Percentiles rank a stretch among this genome's conserved stretches.
Evolutionary conservation across 2,888 invertebrate species (phyloP).

Genomic region (Keiferia lycopersicella): DNA sequence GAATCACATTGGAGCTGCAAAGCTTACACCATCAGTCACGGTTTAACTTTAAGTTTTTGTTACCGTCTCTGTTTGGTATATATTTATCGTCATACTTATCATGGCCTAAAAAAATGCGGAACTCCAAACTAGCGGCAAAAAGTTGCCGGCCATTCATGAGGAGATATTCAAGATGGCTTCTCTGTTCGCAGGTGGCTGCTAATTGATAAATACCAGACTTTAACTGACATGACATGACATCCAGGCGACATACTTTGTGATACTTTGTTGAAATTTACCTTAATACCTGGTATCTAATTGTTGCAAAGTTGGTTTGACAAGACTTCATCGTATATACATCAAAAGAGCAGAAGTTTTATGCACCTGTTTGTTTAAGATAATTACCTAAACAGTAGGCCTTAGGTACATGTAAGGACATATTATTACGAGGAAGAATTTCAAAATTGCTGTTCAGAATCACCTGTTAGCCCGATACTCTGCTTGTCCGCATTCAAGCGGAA

Average conservation of each 20-base stretch:
- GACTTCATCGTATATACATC: too few species aligned
- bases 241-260: slow-evolving; percentile 11
- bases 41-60: too few species aligned
- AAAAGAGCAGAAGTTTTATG: too few species aligned
- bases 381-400: too few species aligned
- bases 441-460: background rate
- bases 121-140: slow-evolving; percentile 5
- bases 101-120: slow-evolving; percentile 3
- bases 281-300: background rate
- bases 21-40: too few species aligned
- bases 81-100: background rate
- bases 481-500: slow-evolving; percentile 6
- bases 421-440: too few species aligned
- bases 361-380: too few species aligned
- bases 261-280: slow-evolving; percentile 7
- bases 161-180: slow-evolving; percentile 12
- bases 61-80: background rate
- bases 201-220: slow-evolving; percentile 29
- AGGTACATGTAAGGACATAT: too few species aligned
- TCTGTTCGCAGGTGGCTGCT: slow-evolving; percentile 24
- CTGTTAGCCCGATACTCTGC: background rate
- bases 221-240: background rate
- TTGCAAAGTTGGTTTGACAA: too few species aligned
- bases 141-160: slow-evolving; percentile 11
- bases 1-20: too few species aligned